Conservation (phyloP, 2,888 invertebrate genomes). For the Baccha elongata region DNA sequence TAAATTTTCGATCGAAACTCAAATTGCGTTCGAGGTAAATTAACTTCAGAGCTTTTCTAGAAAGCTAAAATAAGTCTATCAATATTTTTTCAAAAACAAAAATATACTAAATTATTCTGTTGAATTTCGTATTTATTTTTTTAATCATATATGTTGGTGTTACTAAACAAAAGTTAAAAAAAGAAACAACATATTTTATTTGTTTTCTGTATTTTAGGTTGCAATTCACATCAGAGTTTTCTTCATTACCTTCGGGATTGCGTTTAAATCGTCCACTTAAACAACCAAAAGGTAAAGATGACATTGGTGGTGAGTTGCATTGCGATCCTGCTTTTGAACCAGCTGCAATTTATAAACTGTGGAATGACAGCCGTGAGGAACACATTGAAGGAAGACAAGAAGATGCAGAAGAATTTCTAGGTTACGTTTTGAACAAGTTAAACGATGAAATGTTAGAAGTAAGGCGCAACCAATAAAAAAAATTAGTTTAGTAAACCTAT, state of each 20-base stretch:
- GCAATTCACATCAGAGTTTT: conserved; percentile 86
- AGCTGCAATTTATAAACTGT: conserved; percentile 91
- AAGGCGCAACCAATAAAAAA: conserved; percentile 57
- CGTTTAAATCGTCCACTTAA: conserved; percentile 83
- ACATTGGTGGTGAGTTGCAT: conserved; percentile 85
- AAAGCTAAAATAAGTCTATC: conserved; percentile 29
- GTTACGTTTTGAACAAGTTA: conserved; percentile 94
- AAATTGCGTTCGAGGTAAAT: conserved; percentile 69
- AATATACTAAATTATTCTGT: too few species aligned
- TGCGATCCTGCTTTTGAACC: conserved; percentile 95
- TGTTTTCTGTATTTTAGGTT: conserved; percentile 40
- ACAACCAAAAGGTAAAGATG: conserved; percentile 79
- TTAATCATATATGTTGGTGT: too few species aligned
- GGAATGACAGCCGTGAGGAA: conserved; percentile 89
- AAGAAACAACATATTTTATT: background rate
- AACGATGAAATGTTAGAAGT: conserved; percentile 99
- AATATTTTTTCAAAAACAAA: too few species aligned
- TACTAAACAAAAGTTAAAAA: too few species aligned
- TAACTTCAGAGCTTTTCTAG: conserved; percentile 29
- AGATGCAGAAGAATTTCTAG: conserved; percentile 98
- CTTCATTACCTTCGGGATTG: conserved; percentile 85
- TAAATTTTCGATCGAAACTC: conserved; percentile 77
- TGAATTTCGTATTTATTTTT: too few species aligned
- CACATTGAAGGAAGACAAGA: conserved; percentile 95
- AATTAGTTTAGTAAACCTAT: background rate